Evolutionary conservation across 2,797 vertebrate species (phyloP).

Genomic region (Crocodylus rhombifer): DNA sequence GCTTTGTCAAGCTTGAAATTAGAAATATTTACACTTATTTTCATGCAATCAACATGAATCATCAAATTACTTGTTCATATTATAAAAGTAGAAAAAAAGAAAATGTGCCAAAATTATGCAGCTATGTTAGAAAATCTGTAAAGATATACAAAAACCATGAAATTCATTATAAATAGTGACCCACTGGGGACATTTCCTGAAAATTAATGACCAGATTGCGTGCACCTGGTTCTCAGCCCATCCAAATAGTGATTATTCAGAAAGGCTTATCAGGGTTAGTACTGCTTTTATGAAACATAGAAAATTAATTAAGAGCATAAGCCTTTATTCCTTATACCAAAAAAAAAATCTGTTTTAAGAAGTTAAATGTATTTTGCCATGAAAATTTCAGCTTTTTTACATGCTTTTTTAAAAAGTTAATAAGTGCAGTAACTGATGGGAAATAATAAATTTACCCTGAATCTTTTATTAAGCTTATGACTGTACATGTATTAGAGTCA

Average conservation of each 20-base stretch:
- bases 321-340: not conserved
- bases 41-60: not conserved
- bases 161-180: not conserved
- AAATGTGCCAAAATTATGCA: not conserved
- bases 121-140: not conserved
- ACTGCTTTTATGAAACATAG: not conserved
- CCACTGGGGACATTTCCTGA: not conserved
- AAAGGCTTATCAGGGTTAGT: not conserved
- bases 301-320: not conserved
- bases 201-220: not conserved
- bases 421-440: not conserved
- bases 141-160: not conserved
- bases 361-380: not conserved
- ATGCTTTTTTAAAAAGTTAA: not conserved
- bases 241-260: not conserved
- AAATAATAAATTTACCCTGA: not conserved
- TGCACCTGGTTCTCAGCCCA: not conserved
- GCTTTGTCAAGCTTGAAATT: not conserved
- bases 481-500: not conserved
- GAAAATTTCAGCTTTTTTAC: not conserved
- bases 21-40: not conserved
- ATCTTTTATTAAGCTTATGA: not conserved
- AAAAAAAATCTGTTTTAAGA: not conserved
- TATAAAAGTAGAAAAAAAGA: not conserved
- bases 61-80: not conserved